A percentile compares a stretch with the other conserved stretches of the same genome.
These are phyloP conservation scores for Phoeniculus purpureus DNA, from an alignment of 2,797 vertebrate genomes.

Conservation along the genomic window DNA sequence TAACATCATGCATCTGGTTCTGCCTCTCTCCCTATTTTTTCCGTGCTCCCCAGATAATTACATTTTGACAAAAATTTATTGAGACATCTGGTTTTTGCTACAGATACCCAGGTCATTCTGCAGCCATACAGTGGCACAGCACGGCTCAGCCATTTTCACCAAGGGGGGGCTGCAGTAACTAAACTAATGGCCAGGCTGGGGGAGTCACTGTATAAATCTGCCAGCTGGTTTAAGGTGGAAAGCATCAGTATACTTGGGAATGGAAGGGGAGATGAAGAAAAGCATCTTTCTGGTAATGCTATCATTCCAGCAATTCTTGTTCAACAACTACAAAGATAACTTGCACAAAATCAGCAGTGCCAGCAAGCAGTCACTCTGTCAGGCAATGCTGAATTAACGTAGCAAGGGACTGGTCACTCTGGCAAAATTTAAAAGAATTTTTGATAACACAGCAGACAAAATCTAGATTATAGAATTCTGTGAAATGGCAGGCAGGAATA, in stretches of 20 bases:
- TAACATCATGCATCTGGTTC: slow-evolving; percentile 72
- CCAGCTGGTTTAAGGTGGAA: slow-evolving; percentile 12
- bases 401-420: slow-evolving; percentile 11
- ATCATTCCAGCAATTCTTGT: background rate
- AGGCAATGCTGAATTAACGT: slow-evolving; percentile 33
- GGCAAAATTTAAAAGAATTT: slow-evolving; percentile 55
- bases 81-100: slow-evolving; percentile 78
- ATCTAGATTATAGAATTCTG: slow-evolving; percentile 41
- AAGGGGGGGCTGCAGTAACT: background rate
- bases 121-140: background rate
- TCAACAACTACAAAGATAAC: background rate
- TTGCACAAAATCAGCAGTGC: background rate
- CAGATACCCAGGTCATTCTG: slow-evolving; percentile 72
- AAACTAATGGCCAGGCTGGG: background rate
- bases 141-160: slow-evolving; percentile 8
- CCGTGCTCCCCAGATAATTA: slow-evolving; percentile 75
- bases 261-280: background rate
- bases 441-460: slow-evolving; percentile 49
- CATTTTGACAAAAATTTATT: slow-evolving; percentile 79
- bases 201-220: background rate
- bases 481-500: slow-evolving; percentile 43
- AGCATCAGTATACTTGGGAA: background rate
- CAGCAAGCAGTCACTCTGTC: background rate
- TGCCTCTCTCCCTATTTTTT: slow-evolving; percentile 70
- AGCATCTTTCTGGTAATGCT: background rate